Evolutionary conservation across 1,140 invertebrate species (phyloP), one percentile per base, ranked within the genome.

Genomic region (Drosophila lacteicornis): DNA sequence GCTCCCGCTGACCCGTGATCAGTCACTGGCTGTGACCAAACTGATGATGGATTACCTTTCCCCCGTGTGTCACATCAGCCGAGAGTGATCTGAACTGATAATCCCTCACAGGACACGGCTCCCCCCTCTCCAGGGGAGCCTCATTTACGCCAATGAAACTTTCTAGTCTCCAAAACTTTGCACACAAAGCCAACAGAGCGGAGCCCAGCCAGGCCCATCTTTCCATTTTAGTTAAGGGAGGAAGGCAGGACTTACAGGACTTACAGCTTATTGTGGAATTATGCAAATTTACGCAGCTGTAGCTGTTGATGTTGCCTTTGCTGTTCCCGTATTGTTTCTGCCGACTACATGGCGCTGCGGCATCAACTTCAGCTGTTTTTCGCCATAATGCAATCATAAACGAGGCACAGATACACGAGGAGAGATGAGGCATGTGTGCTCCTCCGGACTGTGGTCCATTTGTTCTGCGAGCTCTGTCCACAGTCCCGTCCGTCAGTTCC

Each of bases 381-480:
- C 43, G 45, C 60, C 59, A 83, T 83, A 84, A 84, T 84, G 80
- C 81, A 83, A 83, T 84, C 81, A 84, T 83, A 83, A 83, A 62
- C 67, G 70, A 62, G 49, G 50, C 60, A 61, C 43, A 59, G 42
- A 51, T 42, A 53, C 60, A 36, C 22, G 57, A 25, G 13, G 45
- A 66, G 46, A 63, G 65, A 25, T 25, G 22, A 25, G 22, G 22
- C 3, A 25, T 25, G 22, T 25, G 22, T 25, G 65, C 61, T 67
- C 58, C 56, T 50, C 43, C 17, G 22, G 27, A 33, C 63, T 59
- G 56, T 49, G 62, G 78, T 62, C 75, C 81, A 79, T 82, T 82
- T 78, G 69, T 75, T 79, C 65, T 42, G 63, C 47, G 61, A 75
- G 43, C 53, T 66, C 59, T 70, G 22, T 25, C 27, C 27, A 22